Conservation (phyloP, 2,797 vertebrate genomes). For the Artibeus jamaicensis region DNA sequence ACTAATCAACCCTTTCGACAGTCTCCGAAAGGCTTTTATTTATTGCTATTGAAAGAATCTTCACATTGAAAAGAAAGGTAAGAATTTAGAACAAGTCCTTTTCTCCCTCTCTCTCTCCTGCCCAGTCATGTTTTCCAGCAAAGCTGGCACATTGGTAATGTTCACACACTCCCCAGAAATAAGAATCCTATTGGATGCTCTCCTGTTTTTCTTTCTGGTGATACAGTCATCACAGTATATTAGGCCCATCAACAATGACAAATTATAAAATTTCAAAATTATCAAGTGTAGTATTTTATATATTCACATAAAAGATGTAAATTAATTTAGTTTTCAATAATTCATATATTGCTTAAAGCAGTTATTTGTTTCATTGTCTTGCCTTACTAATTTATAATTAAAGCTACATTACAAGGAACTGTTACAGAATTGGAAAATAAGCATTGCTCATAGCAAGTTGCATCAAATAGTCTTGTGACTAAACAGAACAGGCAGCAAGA, state of each 20-base stretch:
- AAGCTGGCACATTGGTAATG: neutral
- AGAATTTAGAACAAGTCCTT: neutral
- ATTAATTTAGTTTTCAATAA: neutral
- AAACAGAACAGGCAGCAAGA: neutral
- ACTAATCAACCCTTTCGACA: neutral
- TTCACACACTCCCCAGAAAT: neutral
- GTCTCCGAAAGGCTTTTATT: neutral
- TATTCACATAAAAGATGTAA: neutral
- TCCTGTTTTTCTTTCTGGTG: neutral
- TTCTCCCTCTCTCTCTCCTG: neutral
- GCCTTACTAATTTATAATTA: neutral
- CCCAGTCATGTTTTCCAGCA: neutral
- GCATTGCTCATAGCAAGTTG: conserved; percentile 5
- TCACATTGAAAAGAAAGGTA: neutral
- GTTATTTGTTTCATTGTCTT: neutral
- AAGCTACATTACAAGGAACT: neutral
- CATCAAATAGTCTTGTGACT: neutral
- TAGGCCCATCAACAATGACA: neutral
- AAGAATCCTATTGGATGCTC: neutral
- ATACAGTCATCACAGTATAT: neutral
- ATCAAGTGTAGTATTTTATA: neutral
- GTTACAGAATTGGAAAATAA: neutral
- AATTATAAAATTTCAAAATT: neutral
- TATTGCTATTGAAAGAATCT: neutral
- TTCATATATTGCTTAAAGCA: neutral